Evolutionary conservation across 2,113 vertebrate species (phyloP).

Genomic region (Chaetorhynchus papuensis): DNA sequence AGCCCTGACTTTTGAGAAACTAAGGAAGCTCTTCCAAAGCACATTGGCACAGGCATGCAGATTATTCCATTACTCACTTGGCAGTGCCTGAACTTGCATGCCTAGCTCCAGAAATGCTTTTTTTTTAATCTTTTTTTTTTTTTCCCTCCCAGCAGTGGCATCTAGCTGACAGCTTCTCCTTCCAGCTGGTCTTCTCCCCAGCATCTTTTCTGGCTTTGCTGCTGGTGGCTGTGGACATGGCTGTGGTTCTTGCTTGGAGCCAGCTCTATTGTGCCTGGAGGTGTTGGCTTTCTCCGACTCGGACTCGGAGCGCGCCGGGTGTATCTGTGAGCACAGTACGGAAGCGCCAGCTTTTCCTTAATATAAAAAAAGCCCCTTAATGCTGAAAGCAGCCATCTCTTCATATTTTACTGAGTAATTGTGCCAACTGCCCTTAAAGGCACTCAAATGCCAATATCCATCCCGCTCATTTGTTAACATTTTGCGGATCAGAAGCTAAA

Average conservation of each 20-base stretch:
- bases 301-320: accelerated
- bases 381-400: slow-evolving; percentile 23
- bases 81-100: slow-evolving; percentile 45
- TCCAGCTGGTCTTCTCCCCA: slow-evolving; percentile 58
- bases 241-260: slow-evolving; percentile 6
- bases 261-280: slow-evolving; percentile 23
- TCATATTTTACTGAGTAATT: slow-evolving; percentile 43
- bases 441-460: slow-evolving; percentile 39
- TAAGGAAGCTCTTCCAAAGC: slow-evolving; percentile 66
- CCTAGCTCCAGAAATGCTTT: slow-evolving; percentile 24
- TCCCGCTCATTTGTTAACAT: slow-evolving; percentile 46
- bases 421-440: slow-evolving; percentile 44
- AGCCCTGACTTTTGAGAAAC: slow-evolving; percentile 63
- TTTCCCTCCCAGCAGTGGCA: background rate
- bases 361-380: background rate
- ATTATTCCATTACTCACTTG: slow-evolving; percentile 75
- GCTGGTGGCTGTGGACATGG: slow-evolving; percentile 29
- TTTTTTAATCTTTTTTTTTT: background rate
- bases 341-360: background rate
- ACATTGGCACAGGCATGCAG: slow-evolving; percentile 48
- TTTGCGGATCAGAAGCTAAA: slow-evolving; percentile 52
- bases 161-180: slow-evolving; percentile 47
- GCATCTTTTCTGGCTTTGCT: slow-evolving; percentile 50
- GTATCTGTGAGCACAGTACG: background rate
- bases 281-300: background rate